Conservation (phyloP, 2,797 vertebrate genomes). For the Neomorphus geoffroyi region DNA sequence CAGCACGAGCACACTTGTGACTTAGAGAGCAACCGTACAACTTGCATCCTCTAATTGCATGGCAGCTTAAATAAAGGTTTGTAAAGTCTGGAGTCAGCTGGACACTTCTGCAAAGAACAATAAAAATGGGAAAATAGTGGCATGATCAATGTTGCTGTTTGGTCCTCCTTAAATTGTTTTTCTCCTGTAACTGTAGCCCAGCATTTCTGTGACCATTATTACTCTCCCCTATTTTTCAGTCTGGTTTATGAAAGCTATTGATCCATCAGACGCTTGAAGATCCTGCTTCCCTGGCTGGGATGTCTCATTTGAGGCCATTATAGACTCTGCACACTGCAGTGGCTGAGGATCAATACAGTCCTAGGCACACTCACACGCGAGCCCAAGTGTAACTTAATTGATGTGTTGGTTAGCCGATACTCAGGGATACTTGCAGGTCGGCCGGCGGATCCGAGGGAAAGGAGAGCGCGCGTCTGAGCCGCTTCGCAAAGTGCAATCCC, state of each 20-base stretch:
- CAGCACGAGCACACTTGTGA: neutral
- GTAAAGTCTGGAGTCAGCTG: neutral
- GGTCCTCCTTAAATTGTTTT: constrained; percentile 59
- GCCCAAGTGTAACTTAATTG: neutral
- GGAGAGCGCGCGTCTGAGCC: accelerated
- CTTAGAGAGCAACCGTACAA: neutral
- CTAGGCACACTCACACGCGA: neutral
- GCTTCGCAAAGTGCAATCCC: accelerated
- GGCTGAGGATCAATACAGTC: neutral
- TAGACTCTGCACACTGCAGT: neutral
- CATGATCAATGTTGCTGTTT: constrained; percentile 61
- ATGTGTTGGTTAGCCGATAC: neutral
- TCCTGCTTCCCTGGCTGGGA: neutral
- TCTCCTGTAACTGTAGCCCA: constrained; percentile 46
- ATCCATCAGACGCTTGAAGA: constrained; percentile 48
- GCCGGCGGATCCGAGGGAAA: accelerated
- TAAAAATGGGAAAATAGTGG: constrained; percentile 7
- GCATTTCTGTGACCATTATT: constrained; percentile 49
- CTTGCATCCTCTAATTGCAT: neutral
- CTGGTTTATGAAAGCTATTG: constrained; percentile 71
- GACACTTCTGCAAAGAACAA: neutral
- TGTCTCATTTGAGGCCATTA: constrained; percentile 39
- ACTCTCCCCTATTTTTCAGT: constrained; percentile 66
- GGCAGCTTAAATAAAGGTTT: neutral
- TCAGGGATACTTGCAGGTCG: neutral